These are phyloP conservation scores for Alligator sinensis DNA, from an alignment of 2,113 vertebrate species.

Conservation along the genomic window DNA sequence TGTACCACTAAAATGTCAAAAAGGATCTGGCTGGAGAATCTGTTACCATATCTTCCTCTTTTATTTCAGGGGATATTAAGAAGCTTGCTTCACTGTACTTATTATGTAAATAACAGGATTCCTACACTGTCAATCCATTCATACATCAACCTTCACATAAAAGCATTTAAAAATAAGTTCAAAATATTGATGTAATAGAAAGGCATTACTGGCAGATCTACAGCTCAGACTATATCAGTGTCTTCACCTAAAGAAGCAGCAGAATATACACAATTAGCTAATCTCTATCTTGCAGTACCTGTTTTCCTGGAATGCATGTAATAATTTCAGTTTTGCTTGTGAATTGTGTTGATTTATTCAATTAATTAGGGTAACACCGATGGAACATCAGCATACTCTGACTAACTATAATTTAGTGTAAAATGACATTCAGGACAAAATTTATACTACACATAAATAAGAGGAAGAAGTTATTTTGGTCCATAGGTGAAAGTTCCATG, in stretches of 20 bases:
- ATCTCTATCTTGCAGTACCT: not conserved
- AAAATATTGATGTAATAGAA: not conserved
- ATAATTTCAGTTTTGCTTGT: not conserved
- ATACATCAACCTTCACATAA: not conserved
- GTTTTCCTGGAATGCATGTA: not conserved
- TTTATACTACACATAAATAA: not conserved
- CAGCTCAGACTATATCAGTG: not conserved
- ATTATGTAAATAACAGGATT: not conserved
- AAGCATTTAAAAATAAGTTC: not conserved
- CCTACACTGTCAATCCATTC: not conserved
- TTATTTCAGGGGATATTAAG: not conserved
- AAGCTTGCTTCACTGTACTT: not conserved
- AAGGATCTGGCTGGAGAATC: not conserved
- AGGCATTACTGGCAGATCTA: not conserved
- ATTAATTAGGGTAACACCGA: not conserved
- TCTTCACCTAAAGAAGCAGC: not conserved
- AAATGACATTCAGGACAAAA: constrained; percentile 15
- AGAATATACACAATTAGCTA: not conserved
- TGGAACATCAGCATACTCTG: not conserved
- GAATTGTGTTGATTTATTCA: not conserved
- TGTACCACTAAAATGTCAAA: not conserved
- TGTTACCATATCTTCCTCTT: not conserved
- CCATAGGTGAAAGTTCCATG: not conserved
- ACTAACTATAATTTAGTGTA: constrained; percentile 5
- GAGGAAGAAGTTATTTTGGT: not conserved